Percentiles rank a stretch among this genome's conserved stretches.
Conservation (phyloP, 2,888 invertebrate species). For the Pimpla rufipes region DNA sequence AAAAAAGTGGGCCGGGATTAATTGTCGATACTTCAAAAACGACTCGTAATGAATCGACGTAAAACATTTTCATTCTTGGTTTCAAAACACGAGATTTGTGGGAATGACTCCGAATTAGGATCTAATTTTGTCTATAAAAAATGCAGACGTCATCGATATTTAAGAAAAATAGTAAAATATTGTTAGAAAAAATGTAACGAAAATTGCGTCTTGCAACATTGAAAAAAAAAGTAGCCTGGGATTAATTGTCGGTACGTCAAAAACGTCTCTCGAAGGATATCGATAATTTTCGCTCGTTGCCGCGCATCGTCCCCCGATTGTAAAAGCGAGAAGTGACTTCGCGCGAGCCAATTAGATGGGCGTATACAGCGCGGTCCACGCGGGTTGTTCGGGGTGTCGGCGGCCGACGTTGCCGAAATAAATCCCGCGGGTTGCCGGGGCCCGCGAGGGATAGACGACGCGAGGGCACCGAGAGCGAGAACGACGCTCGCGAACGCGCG, state of each 20-base stretch:
- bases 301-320: neutral
- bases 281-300: conserved; percentile 52
- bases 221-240: neutral
- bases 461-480: conserved; percentile 35
- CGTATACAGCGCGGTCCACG: conserved; percentile 63
- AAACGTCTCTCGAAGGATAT: conserved; percentile 14
- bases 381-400: conserved; percentile 33
- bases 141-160: neutral
- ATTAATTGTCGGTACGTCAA: neutral
- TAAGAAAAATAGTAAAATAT: neutral
- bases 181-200: neutral
- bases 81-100: too few species aligned
- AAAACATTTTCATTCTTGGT: too few species aligned
- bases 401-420: conserved; percentile 72
- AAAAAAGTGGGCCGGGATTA: too few species aligned
- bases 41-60: too few species aligned
- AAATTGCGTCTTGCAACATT: neutral
- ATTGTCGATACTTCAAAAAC: too few species aligned
- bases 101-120: too few species aligned
- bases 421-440: conserved; percentile 69
- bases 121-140: too few species aligned
- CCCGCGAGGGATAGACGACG: conserved; percentile 46
- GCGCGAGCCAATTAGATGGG: conserved; percentile 78
- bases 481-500: conserved; percentile 59
- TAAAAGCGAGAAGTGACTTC: conserved; percentile 65